phyloP scores from a whole-genome alignment of 2,113 vertebrate species.

The zebrafish (Danio rerio) region DNA sequence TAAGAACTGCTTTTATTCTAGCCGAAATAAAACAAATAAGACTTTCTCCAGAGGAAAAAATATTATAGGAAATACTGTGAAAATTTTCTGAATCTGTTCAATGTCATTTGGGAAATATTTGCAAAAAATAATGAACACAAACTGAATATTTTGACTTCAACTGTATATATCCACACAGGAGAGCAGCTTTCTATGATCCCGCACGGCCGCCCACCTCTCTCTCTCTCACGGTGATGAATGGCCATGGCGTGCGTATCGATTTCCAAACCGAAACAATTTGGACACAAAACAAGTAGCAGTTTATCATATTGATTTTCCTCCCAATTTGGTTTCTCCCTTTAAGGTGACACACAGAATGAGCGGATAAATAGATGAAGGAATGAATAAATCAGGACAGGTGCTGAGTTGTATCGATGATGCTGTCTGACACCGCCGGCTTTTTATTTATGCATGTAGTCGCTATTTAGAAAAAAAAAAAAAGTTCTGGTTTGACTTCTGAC shows the following conservation, averaged over 20 bases:
- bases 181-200: no score
- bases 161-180: no score
- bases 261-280: slow-evolving; percentile 86
- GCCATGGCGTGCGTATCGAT: slow-evolving; percentile 77
- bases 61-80: no score
- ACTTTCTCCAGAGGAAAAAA: no score
- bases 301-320: slow-evolving; percentile 84
- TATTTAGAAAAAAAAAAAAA: background rate
- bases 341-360: slow-evolving; percentile 75
- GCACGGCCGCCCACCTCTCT: no score
- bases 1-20: no score
- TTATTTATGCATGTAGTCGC: background rate
- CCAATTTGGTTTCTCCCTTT: slow-evolving; percentile 76
- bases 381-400: slow-evolving; percentile 60
- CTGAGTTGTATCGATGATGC: slow-evolving; percentile 63
- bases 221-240: slow-evolving; percentile 79
- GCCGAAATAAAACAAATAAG: no score
- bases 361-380: slow-evolving; percentile 64
- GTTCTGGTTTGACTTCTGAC: background rate
- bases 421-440: slow-evolving; percentile 40
- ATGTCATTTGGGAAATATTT: no score
- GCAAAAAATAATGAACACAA: no score
- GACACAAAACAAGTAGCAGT: slow-evolving; percentile 83
- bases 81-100: no score
- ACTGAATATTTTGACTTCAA: no score